These are phyloP conservation scores for Athrips mouffetella DNA, from an alignment of 2,888 invertebrate species.

Conservation along the genomic window DNA sequence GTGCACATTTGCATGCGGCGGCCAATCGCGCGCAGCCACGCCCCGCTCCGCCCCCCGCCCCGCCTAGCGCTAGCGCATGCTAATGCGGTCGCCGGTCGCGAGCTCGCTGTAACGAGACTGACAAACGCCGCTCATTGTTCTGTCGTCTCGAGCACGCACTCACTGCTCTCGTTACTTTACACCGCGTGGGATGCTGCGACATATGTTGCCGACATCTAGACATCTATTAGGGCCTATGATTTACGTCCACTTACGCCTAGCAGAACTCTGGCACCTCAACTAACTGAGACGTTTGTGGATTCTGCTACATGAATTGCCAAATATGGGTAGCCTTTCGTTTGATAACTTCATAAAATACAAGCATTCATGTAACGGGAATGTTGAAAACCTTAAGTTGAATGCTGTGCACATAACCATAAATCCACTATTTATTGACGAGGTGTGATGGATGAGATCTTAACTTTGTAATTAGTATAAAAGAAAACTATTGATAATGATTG, in stretches of 20 bases:
- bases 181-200: neutral
- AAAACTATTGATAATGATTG: too few relatives aligned
- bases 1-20: constrained; percentile 62
- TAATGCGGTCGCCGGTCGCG: constrained; percentile 22
- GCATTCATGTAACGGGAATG: too few relatives aligned
- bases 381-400: too few relatives aligned
- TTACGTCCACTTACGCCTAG: neutral
- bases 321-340: neutral
- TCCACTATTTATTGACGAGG: too few relatives aligned
- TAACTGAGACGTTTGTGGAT: neutral
- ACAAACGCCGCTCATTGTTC: constrained; percentile 20
- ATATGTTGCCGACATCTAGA: neutral
- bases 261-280: neutral
- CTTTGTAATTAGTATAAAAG: too few relatives aligned
- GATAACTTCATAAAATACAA: too few relatives aligned
- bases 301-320: neutral
- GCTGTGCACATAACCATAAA: too few relatives aligned
- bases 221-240: neutral
- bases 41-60: constrained; percentile 31
- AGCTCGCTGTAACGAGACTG: constrained; percentile 17
- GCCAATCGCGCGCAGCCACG: constrained; percentile 49
- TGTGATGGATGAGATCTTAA: too few relatives aligned
- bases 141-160: constrained; percentile 9
- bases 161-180: constrained; percentile 1
- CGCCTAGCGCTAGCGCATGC: constrained; percentile 14